Evolutionary conservation across 2,797 vertebrate genomes (phyloP).

Genomic region (Hyperoplus lanceolatus): DNA sequence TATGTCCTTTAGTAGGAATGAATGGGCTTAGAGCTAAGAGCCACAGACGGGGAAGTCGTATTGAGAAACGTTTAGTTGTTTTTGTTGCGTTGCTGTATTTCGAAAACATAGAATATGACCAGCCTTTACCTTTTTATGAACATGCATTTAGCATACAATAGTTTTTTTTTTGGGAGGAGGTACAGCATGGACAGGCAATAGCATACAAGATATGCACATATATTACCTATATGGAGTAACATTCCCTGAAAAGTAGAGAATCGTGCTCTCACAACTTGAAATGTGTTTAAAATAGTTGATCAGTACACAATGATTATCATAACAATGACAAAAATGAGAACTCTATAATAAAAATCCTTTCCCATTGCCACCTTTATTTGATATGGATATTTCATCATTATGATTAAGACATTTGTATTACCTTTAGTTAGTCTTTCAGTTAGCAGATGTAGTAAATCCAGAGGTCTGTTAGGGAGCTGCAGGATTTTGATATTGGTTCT

Average conservation of each 20-base stretch:
- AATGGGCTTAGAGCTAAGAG: background rate
- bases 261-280: too few species aligned
- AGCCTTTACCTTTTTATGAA: background rate
- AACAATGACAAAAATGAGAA: background rate
- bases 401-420: background rate
- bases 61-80: background rate
- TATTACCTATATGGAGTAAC: conserved; percentile 4
- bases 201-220: background rate
- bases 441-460: background rate
- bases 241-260: background rate
- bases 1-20: background rate
- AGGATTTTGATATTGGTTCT: conserved; percentile 11
- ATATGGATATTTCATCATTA: background rate
- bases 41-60: background rate
- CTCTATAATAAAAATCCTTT: background rate
- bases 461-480: background rate
- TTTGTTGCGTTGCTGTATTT: background rate
- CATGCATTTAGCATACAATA: background rate
- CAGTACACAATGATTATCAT: background rate
- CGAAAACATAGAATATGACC: background rate
- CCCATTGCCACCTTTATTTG: background rate
- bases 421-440: background rate
- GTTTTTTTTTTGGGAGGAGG: background rate
- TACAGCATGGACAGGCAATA: background rate
- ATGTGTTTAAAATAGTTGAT: background rate